phyloP scores from a whole-genome alignment of 2,113 vertebrate genomes.

The Paramisgurnus dabryanus region DNA sequence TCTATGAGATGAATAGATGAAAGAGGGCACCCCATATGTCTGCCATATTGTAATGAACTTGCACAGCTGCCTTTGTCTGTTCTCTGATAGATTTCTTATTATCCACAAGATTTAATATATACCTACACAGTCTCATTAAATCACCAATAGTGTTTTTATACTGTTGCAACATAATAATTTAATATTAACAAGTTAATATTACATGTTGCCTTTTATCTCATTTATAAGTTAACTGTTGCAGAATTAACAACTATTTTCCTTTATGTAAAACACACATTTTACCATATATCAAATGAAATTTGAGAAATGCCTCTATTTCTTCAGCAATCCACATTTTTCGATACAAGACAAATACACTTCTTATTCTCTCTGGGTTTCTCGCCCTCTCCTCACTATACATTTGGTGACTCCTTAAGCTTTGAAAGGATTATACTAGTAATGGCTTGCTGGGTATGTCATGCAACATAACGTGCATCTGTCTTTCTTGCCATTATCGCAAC shows the following conservation, averaged over 20 bases:
- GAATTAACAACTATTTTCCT: neutral
- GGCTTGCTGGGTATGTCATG: slow-evolving; percentile 46
- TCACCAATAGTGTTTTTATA: slow-evolving; percentile 14
- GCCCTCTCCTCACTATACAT: slow-evolving; percentile 41
- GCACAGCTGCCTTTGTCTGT: slow-evolving; percentile 59
- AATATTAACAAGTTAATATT: neutral
- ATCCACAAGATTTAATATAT: slow-evolving; percentile 46
- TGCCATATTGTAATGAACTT: slow-evolving; percentile 56
- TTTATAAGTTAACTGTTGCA: neutral
- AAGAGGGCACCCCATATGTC: slow-evolving; percentile 24
- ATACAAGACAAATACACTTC: neutral
- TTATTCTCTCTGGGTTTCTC: slow-evolving; percentile 1
- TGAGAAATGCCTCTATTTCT: too few species aligned
- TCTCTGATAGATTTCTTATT: slow-evolving; percentile 57
- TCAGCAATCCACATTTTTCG: neutral
- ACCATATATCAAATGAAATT: too few species aligned
- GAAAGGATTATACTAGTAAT: slow-evolving; percentile 54
- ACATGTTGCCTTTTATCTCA: neutral
- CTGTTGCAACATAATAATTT: neutral
- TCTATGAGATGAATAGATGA: neutral
- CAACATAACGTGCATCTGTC: slow-evolving; percentile 57
- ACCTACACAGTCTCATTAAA: neutral
- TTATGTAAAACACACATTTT: neutral
- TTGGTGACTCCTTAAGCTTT: slow-evolving; percentile 56
- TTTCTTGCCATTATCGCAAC: slow-evolving; percentile 43